phyloP scores from a whole-genome alignment of 2,797 vertebrate species.

The Sebastes vulpes region DNA sequence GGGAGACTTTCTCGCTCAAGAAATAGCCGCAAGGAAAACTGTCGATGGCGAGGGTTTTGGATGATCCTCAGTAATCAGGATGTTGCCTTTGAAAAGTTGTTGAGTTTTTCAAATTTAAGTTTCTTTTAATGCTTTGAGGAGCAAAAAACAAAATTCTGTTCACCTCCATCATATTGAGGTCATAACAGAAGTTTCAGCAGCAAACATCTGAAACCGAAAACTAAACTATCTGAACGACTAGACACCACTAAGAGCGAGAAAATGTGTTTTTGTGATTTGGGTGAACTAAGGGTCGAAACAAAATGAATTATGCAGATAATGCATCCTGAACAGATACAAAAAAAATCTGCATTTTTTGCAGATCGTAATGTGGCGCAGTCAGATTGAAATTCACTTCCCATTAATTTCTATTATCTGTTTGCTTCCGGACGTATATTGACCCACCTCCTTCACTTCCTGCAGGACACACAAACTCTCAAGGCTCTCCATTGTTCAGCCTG shows the following conservation, averaged over 20 bases:
- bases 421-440: accelerated
- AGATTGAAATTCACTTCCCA: neutral
- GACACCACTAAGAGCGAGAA: neutral
- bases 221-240: neutral
- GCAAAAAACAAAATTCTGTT: slow-evolving; percentile 12
- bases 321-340: neutral
- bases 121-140: slow-evolving; percentile 1
- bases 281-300: neutral
- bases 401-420: neutral
- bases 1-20: neutral
- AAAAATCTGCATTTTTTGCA: neutral
- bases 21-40: slow-evolving; percentile 10
- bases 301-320: neutral
- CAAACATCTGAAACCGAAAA: slow-evolving; percentile 2
- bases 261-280: neutral
- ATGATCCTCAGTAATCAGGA: slow-evolving; percentile 10
- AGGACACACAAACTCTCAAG: neutral
- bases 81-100: slow-evolving; percentile 7
- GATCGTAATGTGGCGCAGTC: neutral
- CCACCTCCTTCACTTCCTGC: neutral
- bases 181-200: slow-evolving; percentile 22
- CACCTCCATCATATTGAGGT: slow-evolving; percentile 31
- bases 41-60: slow-evolving; percentile 1
- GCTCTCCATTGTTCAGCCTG: neutral
- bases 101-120: slow-evolving; percentile 5